Conservation (phyloP, 2,888 invertebrate species). For the Athrips mouffetella region DNA sequence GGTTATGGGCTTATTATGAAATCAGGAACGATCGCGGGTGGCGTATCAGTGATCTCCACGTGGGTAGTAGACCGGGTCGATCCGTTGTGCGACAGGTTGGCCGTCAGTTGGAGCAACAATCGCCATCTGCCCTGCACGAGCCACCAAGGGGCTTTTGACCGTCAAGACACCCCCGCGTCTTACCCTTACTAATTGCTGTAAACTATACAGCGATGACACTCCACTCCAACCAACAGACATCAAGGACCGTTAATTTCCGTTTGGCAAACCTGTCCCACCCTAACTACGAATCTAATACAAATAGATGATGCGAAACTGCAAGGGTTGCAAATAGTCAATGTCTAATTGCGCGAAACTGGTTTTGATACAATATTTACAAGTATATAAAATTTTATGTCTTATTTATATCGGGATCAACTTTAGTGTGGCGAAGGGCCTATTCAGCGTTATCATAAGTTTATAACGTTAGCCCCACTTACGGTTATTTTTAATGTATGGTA, state of each 20-base stretch:
- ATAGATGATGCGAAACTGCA: conserved; percentile 56
- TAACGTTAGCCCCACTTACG: neutral
- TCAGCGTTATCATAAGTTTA: conserved; percentile 18
- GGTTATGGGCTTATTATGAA: conserved; percentile 44
- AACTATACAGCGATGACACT: conserved; percentile 39
- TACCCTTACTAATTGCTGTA: conserved; percentile 63
- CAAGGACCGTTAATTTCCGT: conserved; percentile 72
- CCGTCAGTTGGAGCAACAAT: conserved; percentile 68
- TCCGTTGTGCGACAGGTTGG: conserved; percentile 76
- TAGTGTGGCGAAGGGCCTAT: conserved; percentile 22
- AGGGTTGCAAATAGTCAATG: conserved; percentile 69
- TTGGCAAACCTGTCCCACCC: conserved; percentile 64
- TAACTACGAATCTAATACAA: conserved; percentile 47
- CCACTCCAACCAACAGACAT: conserved; percentile 61
- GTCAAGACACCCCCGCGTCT: conserved; percentile 70
- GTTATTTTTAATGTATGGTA: conserved; percentile 12
- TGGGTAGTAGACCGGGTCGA: conserved; percentile 66
- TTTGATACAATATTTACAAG: conserved; percentile 36
- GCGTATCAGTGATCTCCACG: conserved; percentile 55
- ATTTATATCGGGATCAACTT: conserved; percentile 33
- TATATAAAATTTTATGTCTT: conserved; percentile 32
- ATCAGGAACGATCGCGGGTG: conserved; percentile 55
- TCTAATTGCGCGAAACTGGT: conserved; percentile 66
- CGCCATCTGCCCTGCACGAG: conserved; percentile 65
- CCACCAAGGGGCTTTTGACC: conserved; percentile 45